Evolutionary conservation across 2,797 vertebrate genomes (phyloP), one percentile per base, ranked within the genome.

Genomic region (Liasis olivaceus): DNA sequence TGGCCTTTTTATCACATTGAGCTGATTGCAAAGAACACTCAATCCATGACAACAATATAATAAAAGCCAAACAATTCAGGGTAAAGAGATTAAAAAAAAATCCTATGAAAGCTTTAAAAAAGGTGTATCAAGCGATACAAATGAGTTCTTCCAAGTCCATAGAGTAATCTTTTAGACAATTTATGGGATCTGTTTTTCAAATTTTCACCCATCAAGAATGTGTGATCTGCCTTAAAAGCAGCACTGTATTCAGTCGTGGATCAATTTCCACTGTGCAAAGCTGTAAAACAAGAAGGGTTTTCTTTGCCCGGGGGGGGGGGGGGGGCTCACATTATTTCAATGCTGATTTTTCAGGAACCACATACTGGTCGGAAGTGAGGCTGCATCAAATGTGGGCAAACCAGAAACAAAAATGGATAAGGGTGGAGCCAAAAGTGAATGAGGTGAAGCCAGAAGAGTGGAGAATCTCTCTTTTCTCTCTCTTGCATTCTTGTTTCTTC

Each of bases 51-150:
- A 95, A 93, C 87, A 85, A 51, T 0, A 56, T 87, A 95, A 96
- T 96, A 96, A 97, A 96, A 26, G 66, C 24, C 91, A 26, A 95
- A 47, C 7, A 87, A 85, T 81, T 22, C 72, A 2, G 13, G 42
- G 64, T 81, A 95, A 95, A 93, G 66, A 93, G 95, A 96, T 93
- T 3, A 3, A 89, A 77, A 77, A 42, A 81, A 81, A 77, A 22
- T 24, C 20, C 72, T 1, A 0, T 47, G 8, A 47, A 47, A 24
- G 36, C 8, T 81, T 42, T 81, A 81, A 81, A 20, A 24, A 47
- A 81, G 42, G 17, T 47, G 36, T 42, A 54, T 31, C 1, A 81
- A 26, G 3, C 54, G 2, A 22, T 81, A 81, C 36, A 81, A 81
- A 47, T 20, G 20, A 81, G 42, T 81, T 47, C 72, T 36, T 4